These are phyloP conservation scores for Cheilosia urbana DNA, from an alignment of 2,888 invertebrate genomes.

Conservation along the genomic window DNA sequence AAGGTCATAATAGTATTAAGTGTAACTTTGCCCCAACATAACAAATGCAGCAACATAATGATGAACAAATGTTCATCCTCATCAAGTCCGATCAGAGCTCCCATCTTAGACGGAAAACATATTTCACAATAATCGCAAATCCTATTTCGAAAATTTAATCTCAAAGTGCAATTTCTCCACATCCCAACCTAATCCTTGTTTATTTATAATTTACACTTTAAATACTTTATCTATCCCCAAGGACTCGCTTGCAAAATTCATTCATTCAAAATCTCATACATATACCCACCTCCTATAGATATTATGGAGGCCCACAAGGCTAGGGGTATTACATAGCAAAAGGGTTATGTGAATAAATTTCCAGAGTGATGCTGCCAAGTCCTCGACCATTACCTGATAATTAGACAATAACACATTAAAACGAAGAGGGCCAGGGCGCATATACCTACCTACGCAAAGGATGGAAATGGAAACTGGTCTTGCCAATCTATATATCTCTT, in stretches of 20 bases:
- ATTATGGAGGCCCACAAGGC: neutral
- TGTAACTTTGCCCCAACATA: too few species aligned
- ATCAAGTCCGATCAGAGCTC: neutral
- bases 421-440: constrained; percentile 45
- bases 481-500: constrained; percentile 45
- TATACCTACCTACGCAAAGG: constrained; percentile 43
- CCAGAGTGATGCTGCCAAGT: constrained; percentile 65
- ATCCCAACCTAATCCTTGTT: constrained; percentile 67
- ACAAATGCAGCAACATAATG: too few species aligned
- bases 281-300: neutral
- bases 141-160: constrained; percentile 54
- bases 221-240: constrained; percentile 72
- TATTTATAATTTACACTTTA: constrained; percentile 75
- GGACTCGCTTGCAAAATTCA: constrained; percentile 52
- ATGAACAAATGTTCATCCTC: too few species aligned
- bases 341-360: constrained; percentile 71
- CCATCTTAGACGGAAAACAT: constrained; percentile 2
- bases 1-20: too few species aligned
- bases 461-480: constrained; percentile 63
- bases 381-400: constrained; percentile 75
- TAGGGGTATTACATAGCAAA: constrained; percentile 13
- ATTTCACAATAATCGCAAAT: constrained; percentile 30
- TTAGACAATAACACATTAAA: constrained; percentile 76
- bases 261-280: constrained; percentile 51
- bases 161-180: constrained; percentile 63